phyloP scores from a whole-genome alignment of 2,113 vertebrate genomes.

The Falcunculus frontatus region DNA sequence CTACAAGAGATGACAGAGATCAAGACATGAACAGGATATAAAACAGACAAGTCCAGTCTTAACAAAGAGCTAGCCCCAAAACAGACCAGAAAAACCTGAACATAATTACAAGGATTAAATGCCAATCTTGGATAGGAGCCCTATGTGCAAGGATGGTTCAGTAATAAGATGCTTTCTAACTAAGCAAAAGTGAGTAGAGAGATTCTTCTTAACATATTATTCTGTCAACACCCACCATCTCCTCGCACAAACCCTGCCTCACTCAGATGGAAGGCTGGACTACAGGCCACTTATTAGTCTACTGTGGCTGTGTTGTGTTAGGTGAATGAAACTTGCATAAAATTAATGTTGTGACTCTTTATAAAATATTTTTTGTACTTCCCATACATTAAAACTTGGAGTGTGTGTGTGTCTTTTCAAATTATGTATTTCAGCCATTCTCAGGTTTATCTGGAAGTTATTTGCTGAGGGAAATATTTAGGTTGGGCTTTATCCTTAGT shows the following conservation, averaged over 20 bases:
- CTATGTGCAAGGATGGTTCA: not conserved
- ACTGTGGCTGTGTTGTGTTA: not conserved
- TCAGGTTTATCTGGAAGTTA: not conserved
- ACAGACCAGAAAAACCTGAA: not conserved
- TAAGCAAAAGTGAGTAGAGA: not conserved
- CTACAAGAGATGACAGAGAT: not conserved
- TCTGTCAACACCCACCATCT: not conserved
- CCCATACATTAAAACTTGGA: not conserved
- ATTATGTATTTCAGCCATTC: accelerated
- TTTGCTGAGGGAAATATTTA: not conserved
- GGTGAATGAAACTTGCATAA: not conserved
- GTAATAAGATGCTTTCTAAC: not conserved
- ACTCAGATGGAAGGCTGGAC: not conserved
- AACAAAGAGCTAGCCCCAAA: not conserved
- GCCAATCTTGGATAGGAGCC: not conserved
- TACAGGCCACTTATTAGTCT: not conserved
- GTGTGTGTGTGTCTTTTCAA: not conserved
- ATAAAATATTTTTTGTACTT: not conserved
- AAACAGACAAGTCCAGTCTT: not conserved
- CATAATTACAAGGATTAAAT: not conserved
- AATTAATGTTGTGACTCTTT: not conserved
- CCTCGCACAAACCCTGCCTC: not conserved
- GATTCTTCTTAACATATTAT: not conserved
- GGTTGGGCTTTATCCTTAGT: not conserved
- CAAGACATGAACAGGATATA: not conserved